These are phyloP conservation scores for Tetranychus truncatus DNA, from an alignment of 2,888 invertebrate genomes.

Conservation along the genomic window DNA sequence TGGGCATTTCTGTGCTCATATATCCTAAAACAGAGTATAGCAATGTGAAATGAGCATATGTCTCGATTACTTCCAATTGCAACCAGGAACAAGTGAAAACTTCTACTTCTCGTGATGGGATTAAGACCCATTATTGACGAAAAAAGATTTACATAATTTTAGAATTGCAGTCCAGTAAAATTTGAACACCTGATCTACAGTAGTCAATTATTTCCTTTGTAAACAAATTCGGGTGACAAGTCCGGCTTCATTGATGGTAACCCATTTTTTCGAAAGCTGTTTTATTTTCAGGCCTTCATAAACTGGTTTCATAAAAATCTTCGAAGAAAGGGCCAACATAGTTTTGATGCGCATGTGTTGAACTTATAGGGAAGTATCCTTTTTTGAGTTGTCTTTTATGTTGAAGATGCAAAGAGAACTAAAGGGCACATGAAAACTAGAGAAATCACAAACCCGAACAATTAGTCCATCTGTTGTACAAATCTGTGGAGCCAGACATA, in stretches of 20 bases:
- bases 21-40: slow-evolving; percentile 23
- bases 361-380: not conserved
- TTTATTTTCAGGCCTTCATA: not conserved
- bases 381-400: not conserved
- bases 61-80: slow-evolving; percentile 23
- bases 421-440: slow-evolving; percentile 15
- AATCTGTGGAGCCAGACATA: slow-evolving; percentile 15
- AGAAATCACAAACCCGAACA: slow-evolving; percentile 16
- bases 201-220: slow-evolving; percentile 25
- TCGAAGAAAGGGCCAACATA: not conserved
- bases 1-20: not conserved
- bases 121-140: slow-evolving; percentile 17
- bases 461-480: slow-evolving; percentile 8
- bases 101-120: slow-evolving; percentile 18
- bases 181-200: slow-evolving; percentile 24
- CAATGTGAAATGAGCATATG: slow-evolving; percentile 21
- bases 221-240: slow-evolving; percentile 23
- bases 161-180: slow-evolving; percentile 2
- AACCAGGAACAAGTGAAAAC: slow-evolving; percentile 23
- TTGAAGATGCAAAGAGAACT: slow-evolving; percentile 14
- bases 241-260: slow-evolving; percentile 12
- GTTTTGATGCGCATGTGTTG: not conserved
- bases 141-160: not conserved
- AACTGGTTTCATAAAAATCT: not conserved
- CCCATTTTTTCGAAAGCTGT: slow-evolving; percentile 6